Base-by-base conservation (phyloP, 37 sponge, comb jelly and placozoan species). In the Aphrocallistes beatrix region DNA sequence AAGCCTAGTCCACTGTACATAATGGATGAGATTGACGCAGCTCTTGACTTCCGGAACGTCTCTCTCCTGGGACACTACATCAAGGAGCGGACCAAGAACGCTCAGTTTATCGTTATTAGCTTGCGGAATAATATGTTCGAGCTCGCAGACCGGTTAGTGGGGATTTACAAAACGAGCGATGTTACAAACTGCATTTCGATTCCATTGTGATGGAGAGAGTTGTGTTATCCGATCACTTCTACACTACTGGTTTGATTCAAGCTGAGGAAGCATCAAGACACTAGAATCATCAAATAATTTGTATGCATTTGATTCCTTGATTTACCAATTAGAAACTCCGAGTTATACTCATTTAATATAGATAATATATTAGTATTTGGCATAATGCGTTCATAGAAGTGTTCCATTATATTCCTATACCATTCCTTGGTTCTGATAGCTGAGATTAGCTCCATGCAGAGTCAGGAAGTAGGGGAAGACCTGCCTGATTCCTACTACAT, bases 1-100 rank as follows among this genome's bases (percentile, higher is more conserved):
- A 98, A 98, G 82, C 99, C 99, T 25, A 89, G 91, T 28, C 99
- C 99, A 1, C 90, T 98, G 34, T 98, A 98, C 51, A 96, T 98
- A 13, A 98, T 98, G 99, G 99, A 98, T 75, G 99, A 98, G 88
- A 98, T 98, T 30, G 99, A 98, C 84, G 99, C 99, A 85, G 99
- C 99, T 1, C 94, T 98, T 9, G 99, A 98, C 91, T 94, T 93
- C 92, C 93, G 92, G 89, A 98, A 98, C 39, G 99, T 98, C 50
- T 95, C 96, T 37, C 93, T 98, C 38, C 92, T 98, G 3, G 99
- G 94, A 38, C 87, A 98, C 84, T 98, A 98, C 87, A 98, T 98
- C 86, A 98, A 98, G 88, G 96, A 98, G 49, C 88, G 99, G 0
- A 98, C 99, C 34, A 98, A 98, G 91, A 93, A 98, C 87, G 96